Conservation (phyloP, 2,113 vertebrate species). For the Dasyurus viverrinus region DNA sequence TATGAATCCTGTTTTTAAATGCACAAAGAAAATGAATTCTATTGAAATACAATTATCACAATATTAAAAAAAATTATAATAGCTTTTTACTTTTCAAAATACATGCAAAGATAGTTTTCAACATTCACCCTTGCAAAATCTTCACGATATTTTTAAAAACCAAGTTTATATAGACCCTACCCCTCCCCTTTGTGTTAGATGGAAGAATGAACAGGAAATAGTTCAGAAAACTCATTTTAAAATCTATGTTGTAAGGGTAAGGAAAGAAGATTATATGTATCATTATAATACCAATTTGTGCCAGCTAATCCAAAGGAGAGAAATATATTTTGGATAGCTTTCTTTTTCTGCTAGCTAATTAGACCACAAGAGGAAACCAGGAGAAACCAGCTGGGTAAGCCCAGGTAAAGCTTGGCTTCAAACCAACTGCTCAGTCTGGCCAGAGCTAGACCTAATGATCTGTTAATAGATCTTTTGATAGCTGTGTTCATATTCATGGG, state of each 20-base stretch:
- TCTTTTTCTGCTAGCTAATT: slow-evolving; percentile 73
- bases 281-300: slow-evolving; percentile 51
- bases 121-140: too few species aligned
- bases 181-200: neutral
- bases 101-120: too few species aligned
- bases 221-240: slow-evolving; percentile 58
- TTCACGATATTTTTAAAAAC: neutral
- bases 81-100: too few species aligned
- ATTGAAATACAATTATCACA: neutral
- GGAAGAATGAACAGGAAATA: slow-evolving; percentile 15
- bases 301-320: slow-evolving; percentile 76
- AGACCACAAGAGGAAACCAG: slow-evolving; percentile 56
- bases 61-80: too few species aligned
- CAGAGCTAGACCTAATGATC: neutral
- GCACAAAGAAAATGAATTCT: neutral
- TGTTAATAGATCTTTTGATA: neutral
- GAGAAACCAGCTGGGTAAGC: slow-evolving; percentile 47
- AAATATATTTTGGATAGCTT: slow-evolving; percentile 72
- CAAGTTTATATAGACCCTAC: neutral
- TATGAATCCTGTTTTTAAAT: neutral
- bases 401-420: slow-evolving; percentile 45
- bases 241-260: slow-evolving; percentile 71
- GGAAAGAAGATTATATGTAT: slow-evolving; percentile 70
- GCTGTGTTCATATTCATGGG: neutral
- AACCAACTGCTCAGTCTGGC: rapidly evolving